These are phyloP conservation scores for Hyppa rectilinea DNA, from an alignment of 2,888 invertebrate genomes.

Conservation along the genomic window DNA sequence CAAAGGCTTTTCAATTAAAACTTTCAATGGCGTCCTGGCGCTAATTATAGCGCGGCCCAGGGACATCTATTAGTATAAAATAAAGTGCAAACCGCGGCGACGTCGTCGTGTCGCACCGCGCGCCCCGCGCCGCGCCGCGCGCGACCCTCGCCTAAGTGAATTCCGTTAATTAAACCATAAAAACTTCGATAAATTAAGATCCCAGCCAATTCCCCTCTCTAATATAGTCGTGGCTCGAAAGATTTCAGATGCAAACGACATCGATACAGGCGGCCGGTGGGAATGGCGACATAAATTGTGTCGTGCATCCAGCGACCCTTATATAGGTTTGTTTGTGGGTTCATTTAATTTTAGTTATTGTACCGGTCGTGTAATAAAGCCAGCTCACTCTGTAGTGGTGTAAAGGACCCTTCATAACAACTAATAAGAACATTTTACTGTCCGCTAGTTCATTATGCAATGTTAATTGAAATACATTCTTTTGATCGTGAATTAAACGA, in stretches of 20 bases:
- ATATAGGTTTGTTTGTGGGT: conserved; percentile 87
- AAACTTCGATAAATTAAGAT: conserved; percentile 91
- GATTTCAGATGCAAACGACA: conserved; percentile 90
- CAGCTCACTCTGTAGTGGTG: conserved; percentile 72
- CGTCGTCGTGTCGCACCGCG: conserved; percentile 66
- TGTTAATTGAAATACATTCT: conserved; percentile 55
- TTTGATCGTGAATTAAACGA: conserved; percentile 22
- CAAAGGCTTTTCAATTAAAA: conserved; percentile 90
- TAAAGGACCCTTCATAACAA: conserved; percentile 73
- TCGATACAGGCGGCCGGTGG: conserved; percentile 82
- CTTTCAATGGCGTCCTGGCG: conserved; percentile 86
- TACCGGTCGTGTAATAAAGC: conserved; percentile 69
- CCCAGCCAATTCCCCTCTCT: conserved; percentile 90
- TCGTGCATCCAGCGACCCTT: conserved; percentile 73
- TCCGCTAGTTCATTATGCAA: conserved; percentile 46
- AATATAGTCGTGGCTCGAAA: conserved; percentile 87
- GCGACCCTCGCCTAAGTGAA: conserved; percentile 87
- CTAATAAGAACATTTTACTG: conserved; percentile 67
- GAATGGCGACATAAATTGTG: conserved; percentile 82
- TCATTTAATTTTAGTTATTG: conserved; percentile 84
- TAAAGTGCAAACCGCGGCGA: conserved; percentile 82
- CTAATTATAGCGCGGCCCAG: conserved; percentile 85
- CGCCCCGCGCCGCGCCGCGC: conserved; percentile 66
- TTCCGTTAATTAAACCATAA: conserved; percentile 92
- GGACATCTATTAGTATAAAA: conserved; percentile 88